Conservation (phyloP, 2,797 vertebrate species). For the Anabas testudineus region DNA sequence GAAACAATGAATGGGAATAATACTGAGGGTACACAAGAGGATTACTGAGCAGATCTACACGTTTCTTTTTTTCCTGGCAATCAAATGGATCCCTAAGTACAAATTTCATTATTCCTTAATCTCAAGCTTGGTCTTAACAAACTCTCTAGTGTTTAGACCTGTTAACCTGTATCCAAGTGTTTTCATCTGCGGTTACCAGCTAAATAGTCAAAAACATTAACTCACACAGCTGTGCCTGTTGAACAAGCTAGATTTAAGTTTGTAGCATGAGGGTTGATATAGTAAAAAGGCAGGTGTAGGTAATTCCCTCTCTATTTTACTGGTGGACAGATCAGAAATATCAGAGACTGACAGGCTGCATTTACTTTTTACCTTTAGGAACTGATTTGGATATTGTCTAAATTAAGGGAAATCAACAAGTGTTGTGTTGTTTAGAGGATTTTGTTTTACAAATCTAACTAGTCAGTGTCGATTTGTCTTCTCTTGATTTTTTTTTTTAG, state of each 20-base stretch:
- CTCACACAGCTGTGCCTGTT: no score
- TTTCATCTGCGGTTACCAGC: no score
- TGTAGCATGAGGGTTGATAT: background rate
- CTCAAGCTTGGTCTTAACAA: background rate
- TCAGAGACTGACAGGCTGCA: no score
- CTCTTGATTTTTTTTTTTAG: background rate
- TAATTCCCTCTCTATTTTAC: no score
- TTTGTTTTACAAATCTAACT: background rate
- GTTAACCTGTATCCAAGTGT: background rate
- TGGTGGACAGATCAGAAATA: no score
- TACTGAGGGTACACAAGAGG: constrained; percentile 44
- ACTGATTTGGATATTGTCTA: background rate
- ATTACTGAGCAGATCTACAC: constrained; percentile 53
- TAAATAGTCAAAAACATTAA: no score
- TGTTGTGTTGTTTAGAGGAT: background rate
- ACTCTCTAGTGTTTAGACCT: background rate
- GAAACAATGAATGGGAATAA: constrained; percentile 48
- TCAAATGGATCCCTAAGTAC: constrained; percentile 36
- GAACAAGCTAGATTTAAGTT: background rate
- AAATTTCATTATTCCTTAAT: constrained; percentile 14
- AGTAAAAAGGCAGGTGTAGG: background rate
- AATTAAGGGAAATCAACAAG: background rate
- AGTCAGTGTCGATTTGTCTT: background rate
- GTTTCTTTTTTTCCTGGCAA: constrained; percentile 39
- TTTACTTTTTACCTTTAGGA: background rate